Evolutionary conservation across 2,113 vertebrate species (phyloP).

Genomic region (Odocoileus hemionus): DNA sequence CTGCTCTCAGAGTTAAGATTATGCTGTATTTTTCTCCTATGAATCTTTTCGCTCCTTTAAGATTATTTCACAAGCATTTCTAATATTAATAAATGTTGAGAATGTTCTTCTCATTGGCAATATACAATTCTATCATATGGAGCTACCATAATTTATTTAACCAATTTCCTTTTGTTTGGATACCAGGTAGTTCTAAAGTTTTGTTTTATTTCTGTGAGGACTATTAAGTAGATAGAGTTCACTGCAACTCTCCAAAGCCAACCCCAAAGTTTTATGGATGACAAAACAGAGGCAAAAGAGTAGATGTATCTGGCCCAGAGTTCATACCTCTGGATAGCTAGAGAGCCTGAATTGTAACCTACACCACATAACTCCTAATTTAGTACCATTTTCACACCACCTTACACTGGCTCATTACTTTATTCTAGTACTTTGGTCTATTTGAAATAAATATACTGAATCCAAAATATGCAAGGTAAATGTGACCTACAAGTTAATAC

Average conservation of each 20-base stretch:
- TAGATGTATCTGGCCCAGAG: not conserved
- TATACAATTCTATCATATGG: not conserved
- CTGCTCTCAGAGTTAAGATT: not conserved
- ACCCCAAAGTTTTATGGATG: not conserved
- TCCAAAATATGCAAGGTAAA: not conserved
- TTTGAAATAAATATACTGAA: constrained; percentile 11
- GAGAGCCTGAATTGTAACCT: not conserved
- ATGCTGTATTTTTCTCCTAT: not conserved
- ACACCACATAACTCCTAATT: not conserved
- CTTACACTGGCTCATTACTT: not conserved
- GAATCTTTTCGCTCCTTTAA: not conserved
- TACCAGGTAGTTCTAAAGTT: not conserved
- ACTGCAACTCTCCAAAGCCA: not conserved
- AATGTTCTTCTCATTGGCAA: not conserved
- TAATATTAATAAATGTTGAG: not conserved
- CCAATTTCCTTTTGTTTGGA: constrained; percentile 14
- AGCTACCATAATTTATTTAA: constrained; percentile 21
- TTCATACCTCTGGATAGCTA: not conserved
- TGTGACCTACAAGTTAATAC: not conserved
- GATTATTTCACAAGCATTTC: not conserved
- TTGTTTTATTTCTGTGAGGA: not conserved
- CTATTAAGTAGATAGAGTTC: not conserved
- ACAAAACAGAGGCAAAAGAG: not conserved
- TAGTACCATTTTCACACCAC: not conserved
- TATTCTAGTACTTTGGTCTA: not conserved